Evolutionary conservation across 2,113 vertebrate species (phyloP).

Genomic region (Eptatretus burgeri): DNA sequence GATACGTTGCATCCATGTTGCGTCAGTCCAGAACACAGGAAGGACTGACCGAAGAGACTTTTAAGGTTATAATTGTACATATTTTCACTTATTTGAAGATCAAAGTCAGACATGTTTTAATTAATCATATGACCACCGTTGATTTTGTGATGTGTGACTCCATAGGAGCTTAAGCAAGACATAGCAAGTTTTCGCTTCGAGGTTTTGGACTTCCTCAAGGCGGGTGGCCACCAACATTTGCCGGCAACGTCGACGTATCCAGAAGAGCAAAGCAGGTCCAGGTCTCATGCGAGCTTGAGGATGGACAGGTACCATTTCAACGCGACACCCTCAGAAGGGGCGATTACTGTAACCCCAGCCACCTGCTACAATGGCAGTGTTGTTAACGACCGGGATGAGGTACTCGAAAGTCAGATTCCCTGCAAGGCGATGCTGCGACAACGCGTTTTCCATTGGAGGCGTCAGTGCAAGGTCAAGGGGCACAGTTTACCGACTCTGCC

Average conservation of each 20-base stretch:
- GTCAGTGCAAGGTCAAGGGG: no score
- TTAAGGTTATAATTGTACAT: conserved; percentile 33
- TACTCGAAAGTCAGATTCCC: no score
- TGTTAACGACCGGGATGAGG: no score
- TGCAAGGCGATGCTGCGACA: no score
- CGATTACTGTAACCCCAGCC: no score
- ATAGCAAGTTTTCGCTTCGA: conserved; percentile 96
- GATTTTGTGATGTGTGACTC: conserved; percentile 10
- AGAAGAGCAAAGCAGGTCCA: neutral
- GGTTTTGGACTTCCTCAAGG: conserved; percentile 43
- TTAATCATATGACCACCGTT: neutral
- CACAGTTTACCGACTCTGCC: no score
- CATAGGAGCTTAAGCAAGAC: conserved; percentile 81
- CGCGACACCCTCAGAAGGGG: no score
- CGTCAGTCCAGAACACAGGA: conserved; percentile 74
- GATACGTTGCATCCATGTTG: conserved; percentile 91
- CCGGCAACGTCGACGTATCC: neutral
- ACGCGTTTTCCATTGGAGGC: no score
- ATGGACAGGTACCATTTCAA: no score
- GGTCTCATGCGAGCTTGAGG: no score
- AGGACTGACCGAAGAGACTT: conserved; percentile 82
- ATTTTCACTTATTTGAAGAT: no score
- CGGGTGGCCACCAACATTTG: neutral
- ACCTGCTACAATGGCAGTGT: no score
- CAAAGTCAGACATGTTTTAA: neutral